Base-by-base conservation (phyloP, 2,888 invertebrate species). In the Eilema griseolum region DNA sequence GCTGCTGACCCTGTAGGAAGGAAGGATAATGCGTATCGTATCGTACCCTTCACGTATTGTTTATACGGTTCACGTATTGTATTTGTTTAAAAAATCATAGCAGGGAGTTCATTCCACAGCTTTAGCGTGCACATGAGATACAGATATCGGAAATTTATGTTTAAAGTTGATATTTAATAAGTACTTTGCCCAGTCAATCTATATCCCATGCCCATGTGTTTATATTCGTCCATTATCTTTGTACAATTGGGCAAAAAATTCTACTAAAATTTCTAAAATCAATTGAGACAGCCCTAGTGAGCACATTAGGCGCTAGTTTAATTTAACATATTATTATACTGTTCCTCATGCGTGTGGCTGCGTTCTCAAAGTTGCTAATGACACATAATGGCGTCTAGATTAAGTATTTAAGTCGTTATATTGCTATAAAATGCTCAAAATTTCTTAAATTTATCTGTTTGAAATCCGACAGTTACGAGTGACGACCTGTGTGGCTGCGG, bases 291-390 rank as follows among this genome's bases (percentile, higher is more conserved):
- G 24, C 52, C 65, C 52, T 56, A 28, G 1, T 20, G 0, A 7
- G 16, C 23, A 33, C n/a, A 56, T 65, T 23, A 57, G 23, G 31
- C 11, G 24, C 33, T 56, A 0, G 20, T 57, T 64, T 56, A 56
- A 65, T 46, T 46, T 23, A 33, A 26, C 31, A 31, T 57, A 62
- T 41, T 57, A 62, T 41, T 41, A 64, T 65, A 33, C 65, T 57
- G 56, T 65, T 65, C 26, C 16, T 11, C 16, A 10, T 56, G 57
- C 65, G 65, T 57, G 65, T 65, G 24, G 65, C 56, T 24, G 24
- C 56, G 23, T 33, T 65, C 57, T 65, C 46, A 57, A 31, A 57
- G 33, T 56, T 23, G 23, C 28, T 65, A 65, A 65, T 57, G 65
- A 65, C 65, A 65, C 33, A 24, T 65, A 33, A 65, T 65, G 56